Base-by-base conservation (phyloP, 1,140 invertebrate species). In the Gonioctena quinquepunctata region DNA sequence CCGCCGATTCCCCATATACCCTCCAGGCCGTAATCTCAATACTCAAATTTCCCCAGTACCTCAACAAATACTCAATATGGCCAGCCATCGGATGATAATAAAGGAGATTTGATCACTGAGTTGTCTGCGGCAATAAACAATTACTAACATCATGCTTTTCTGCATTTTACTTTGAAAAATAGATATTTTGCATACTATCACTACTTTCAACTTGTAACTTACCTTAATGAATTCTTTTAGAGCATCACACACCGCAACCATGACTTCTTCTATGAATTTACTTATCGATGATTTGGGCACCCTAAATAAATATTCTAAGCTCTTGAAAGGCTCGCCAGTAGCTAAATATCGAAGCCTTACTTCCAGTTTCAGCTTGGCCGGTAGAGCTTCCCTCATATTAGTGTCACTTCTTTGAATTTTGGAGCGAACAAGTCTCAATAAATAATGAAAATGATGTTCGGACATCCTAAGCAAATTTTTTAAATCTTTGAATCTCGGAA, bases 281-380 rank as follows among this genome's bases (percentile, higher is more conserved):
- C 22, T 28, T 26, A 66, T 66, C 6, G 42, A 21, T 11, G 5
- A 13, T 52, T 52, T 54, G 57, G 48, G 63, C 5, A 60, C 27
- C 3, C 66, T 13, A 60, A 28, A 66, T 25, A 66, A 54, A 52
- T 50, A 50, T 26, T 54, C 19, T 22, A 66, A 54, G 22, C 18
- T 22, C 18, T 25, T 23, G 25, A 52, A 66, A 16, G 63, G 54
- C 16, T 63, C 61, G 5, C 61, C 61, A 33, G 61, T 63, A 33
- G 61, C 26, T 27, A 63, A 63, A 21, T 63, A 66, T 6, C 42
- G 23, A 8, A 66, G 26, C 16, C 21, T 66, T 11, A 66, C 63
- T 66, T 63, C 13, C 11, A 81, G 68, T 68, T 77, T 73, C 68
- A 77, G 71, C 70, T 76, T 72, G 19, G 74, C 54, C 54, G 68